Conservation (phyloP, 2,113 vertebrate species). For the Aplodontia rufa region DNA sequence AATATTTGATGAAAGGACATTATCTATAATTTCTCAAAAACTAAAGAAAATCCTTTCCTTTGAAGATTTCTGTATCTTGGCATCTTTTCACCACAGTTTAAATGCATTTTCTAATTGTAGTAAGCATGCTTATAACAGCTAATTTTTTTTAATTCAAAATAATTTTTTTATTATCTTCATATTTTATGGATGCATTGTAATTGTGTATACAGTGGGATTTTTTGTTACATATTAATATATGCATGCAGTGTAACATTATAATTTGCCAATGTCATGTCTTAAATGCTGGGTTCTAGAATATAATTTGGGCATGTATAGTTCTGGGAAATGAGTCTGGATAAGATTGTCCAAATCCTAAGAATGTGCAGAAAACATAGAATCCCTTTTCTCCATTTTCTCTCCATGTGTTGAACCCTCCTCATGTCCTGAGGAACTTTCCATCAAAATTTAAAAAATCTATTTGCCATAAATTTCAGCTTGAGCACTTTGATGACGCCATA, state of each 20-base stretch:
- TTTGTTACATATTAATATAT: no score
- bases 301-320: not conserved
- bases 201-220: no score
- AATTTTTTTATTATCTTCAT: not conserved
- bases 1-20: constrained; percentile 44
- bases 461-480: not conserved
- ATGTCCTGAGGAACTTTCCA: not conserved
- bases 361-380: not conserved
- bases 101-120: not conserved
- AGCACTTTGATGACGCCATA: not conserved
- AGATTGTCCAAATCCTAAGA: not conserved
- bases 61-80: not conserved
- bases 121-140: not conserved
- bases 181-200: no score
- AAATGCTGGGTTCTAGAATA: not conserved
- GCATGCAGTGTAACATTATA: no score
- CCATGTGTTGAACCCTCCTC: not conserved
- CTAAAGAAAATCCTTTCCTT: not conserved
- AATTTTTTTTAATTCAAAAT: not conserved
- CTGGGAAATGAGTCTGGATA: not conserved
- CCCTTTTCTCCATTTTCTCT: not conserved
- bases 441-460: not conserved
- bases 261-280: not conserved
- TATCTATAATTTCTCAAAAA: constrained; percentile 14
- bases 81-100: not conserved